A percentile compares a stretch with the other conserved stretches of the same genome.
These are phyloP conservation scores for Ammospiza caudacuta DNA, from an alignment of 2,113 vertebrate genomes.

Conservation along the genomic window DNA sequence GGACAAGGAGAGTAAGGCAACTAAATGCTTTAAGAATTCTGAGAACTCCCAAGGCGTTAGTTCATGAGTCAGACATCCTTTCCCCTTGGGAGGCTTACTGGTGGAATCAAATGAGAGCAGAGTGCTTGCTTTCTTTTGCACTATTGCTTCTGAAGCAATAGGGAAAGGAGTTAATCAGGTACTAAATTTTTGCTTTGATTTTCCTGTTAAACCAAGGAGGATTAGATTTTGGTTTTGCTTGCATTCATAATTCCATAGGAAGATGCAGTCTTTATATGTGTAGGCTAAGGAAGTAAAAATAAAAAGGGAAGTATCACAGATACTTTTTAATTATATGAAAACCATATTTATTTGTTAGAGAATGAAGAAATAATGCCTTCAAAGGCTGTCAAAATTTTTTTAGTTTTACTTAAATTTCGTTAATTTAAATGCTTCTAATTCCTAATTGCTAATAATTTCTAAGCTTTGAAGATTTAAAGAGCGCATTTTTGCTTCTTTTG, in stretches of 20 bases:
- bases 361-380: neutral
- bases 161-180: neutral
- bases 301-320: neutral
- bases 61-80: constrained; percentile 6
- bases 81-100: neutral
- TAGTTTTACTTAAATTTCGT: neutral
- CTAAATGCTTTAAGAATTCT: neutral
- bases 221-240: neutral
- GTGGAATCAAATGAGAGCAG: constrained; percentile 8
- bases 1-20: neutral
- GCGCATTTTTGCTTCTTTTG: neutral
- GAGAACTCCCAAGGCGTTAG: neutral
- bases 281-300: neutral
- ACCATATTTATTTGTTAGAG: neutral
- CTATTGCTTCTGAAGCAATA: neutral
- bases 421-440: neutral
- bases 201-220: neutral
- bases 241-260: neutral
- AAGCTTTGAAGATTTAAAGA: neutral
- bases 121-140: neutral
- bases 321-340: neutral
- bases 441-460: neutral
- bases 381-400: neutral
- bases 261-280: neutral
- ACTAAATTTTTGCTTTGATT: neutral